Conservation (phyloP, 1,140 invertebrate genomes). For the Cyphomyrmex costatus region DNA sequence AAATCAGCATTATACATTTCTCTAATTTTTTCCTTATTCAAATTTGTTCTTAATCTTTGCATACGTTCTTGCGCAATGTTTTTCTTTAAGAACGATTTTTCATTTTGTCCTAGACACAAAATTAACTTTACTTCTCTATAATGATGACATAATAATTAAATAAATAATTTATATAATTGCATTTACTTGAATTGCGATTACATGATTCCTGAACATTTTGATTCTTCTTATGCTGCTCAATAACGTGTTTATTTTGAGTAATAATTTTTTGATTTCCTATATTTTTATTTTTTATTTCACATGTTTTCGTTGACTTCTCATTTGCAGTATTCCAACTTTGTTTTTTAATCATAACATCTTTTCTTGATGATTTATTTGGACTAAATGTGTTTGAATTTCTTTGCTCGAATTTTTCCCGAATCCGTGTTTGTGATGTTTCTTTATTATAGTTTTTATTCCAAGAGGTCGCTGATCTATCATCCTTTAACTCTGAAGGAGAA, state of each 20-base stretch:
- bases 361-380: not conserved
- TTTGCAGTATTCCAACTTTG: not conserved
- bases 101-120: conserved; percentile 12
- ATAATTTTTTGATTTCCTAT: not conserved
- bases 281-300: conserved; percentile 14
- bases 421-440: conserved; percentile 69
- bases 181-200: conserved; percentile 9
- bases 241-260: conserved; percentile 18
- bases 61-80: conserved; percentile 76
- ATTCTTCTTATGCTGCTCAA: not conserved
- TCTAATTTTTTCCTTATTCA: conserved; percentile 26
- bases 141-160: not conserved
- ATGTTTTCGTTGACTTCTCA: not conserved
- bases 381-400: not conserved
- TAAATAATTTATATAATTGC: not conserved
- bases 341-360: not conserved
- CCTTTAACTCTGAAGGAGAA: not conserved
- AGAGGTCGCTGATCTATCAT: not conserved
- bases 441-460: not conserved
- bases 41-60: conserved; percentile 69
- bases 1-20: not conserved
- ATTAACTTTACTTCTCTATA: not conserved
- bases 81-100: conserved; percentile 48
- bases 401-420: conserved; percentile 55
- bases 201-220: not conserved